A percentile compares a stretch with the other conserved stretches of the same genome.
Evolutionary conservation across 1,140 invertebrate genomes (phyloP).

Genomic region (Ceratina calcarata): DNA sequence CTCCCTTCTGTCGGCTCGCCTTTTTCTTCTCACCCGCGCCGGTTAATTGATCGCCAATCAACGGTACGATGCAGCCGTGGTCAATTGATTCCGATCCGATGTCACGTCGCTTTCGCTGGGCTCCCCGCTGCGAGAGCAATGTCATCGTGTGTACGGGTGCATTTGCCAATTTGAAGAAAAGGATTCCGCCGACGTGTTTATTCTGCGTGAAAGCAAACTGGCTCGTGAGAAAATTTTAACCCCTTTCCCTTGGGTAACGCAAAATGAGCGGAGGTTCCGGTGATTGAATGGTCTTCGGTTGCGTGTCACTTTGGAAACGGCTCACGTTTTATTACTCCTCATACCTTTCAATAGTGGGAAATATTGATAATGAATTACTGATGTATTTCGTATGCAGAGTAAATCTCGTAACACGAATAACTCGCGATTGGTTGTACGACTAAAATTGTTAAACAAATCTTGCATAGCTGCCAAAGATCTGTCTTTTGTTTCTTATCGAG

Average conservation of each 20-base stretch:
- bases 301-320: neutral
- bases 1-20: neutral
- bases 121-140: neutral
- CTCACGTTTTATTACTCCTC: neutral
- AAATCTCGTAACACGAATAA: too few relatives aligned
- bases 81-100: conserved; percentile 60
- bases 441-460: too few relatives aligned
- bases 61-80: conserved; percentile 48
- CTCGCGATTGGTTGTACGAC: too few relatives aligned
- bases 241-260: neutral
- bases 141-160: too few relatives aligned
- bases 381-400: too few relatives aligned
- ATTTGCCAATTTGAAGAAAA: neutral
- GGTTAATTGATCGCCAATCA: conserved; percentile 70
- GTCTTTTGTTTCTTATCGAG: too few relatives aligned
- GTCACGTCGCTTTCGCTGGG: conserved; percentile 58
- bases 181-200: neutral
- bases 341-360: too few relatives aligned
- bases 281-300: neutral
- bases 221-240: neutral
- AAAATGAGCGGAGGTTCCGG: neutral
- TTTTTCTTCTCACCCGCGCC: conserved; percentile 23
- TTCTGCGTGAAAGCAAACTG: neutral
- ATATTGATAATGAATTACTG: too few relatives aligned
- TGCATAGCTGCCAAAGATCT: too few relatives aligned